phyloP scores from a whole-genome alignment of 2,113 vertebrate species.

The Mobula hypostoma region DNA sequence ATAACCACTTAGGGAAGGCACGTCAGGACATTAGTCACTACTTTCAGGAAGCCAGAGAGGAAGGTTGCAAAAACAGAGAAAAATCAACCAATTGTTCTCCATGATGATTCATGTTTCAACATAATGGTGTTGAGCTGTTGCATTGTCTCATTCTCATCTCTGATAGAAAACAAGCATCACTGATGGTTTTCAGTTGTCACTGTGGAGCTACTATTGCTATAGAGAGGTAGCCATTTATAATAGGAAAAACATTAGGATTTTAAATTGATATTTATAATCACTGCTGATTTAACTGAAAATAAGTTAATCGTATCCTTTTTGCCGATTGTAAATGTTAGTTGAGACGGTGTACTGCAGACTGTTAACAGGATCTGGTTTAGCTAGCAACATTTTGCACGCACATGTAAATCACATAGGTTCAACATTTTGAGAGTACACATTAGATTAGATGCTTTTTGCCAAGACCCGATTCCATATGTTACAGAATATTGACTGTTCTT shows the following conservation, averaged over 20 bases:
- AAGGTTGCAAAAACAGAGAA: neutral
- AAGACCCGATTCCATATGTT: neutral
- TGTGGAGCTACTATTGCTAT: neutral
- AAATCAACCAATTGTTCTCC: neutral
- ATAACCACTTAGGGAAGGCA: neutral
- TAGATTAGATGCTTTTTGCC: neutral
- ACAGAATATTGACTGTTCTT: neutral
- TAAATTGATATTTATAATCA: neutral
- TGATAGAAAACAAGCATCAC: neutral
- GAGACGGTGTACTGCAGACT: neutral
- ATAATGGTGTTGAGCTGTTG: neutral
- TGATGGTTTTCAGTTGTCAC: neutral
- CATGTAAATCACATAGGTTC: neutral
- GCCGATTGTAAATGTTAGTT: neutral
- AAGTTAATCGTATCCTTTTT: neutral
- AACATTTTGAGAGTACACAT: neutral
- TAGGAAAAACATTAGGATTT: neutral
- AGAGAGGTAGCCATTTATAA: neutral
- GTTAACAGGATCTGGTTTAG: neutral
- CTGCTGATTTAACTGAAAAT: neutral
- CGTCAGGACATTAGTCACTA: neutral
- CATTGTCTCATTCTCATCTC: neutral
- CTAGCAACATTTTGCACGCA: neutral
- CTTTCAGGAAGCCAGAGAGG: neutral
- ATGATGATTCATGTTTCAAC: neutral